These are phyloP conservation scores for Sarotherodon lohbergeri DNA, from an alignment of 2,113 vertebrate genomes.

Conservation along the genomic window DNA sequence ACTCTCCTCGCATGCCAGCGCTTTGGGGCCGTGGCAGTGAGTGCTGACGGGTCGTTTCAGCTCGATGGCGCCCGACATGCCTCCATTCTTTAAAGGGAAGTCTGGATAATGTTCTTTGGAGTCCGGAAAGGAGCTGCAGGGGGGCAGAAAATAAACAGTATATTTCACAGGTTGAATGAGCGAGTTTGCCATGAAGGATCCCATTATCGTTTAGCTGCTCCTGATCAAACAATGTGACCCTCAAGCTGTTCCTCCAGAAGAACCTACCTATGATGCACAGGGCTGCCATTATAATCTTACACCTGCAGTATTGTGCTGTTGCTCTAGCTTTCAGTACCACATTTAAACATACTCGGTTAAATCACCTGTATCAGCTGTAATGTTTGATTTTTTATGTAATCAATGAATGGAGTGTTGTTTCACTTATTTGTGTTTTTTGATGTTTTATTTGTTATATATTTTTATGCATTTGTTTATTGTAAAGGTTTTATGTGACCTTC, in stretches of 20 bases:
- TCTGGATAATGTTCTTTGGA: constrained; percentile 59
- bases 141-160: neutral
- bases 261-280: neutral
- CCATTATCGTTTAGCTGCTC: neutral
- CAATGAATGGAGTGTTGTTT: neutral
- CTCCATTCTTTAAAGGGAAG: constrained; percentile 64
- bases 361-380: neutral
- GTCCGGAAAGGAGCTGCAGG: constrained; percentile 67
- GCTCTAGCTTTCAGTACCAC: neutral
- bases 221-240: neutral
- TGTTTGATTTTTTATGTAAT: neutral
- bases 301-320: neutral
- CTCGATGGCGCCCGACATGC: constrained; percentile 60
- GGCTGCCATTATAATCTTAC: neutral
- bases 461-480: neutral
- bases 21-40: constrained; percentile 70
- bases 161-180: neutral
- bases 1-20: constrained; percentile 20
- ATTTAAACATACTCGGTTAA: neutral
- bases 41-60: constrained; percentile 47
- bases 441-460: neutral
- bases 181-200: neutral
- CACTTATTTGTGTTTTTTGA: neutral
- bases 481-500: neutral
- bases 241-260: neutral